Evolutionary conservation across 2,113 vertebrate genomes (phyloP).

Genomic region (Podocnemis expansa): DNA sequence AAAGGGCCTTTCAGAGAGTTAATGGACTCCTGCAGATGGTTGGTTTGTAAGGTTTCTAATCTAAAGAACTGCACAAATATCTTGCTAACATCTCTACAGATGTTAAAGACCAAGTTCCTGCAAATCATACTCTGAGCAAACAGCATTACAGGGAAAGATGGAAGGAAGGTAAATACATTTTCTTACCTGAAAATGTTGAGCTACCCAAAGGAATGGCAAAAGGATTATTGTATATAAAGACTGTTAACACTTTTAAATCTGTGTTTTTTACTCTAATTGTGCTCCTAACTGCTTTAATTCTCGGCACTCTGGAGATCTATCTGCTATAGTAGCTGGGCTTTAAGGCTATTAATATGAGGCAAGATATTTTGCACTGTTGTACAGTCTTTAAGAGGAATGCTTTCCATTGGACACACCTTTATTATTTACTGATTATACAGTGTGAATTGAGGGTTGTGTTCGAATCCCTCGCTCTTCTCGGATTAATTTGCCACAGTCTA

Average conservation of each 20-base stretch:
- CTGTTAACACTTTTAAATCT: neutral
- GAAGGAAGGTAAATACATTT: neutral
- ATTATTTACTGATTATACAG: conserved; percentile 78
- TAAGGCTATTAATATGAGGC: neutral
- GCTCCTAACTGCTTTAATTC: neutral
- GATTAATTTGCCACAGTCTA: conserved; percentile 94
- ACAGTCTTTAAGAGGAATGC: neutral
- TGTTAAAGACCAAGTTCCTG: neutral
- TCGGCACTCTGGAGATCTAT: neutral
- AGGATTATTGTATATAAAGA: neutral
- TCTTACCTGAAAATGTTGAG: conserved; percentile 56
- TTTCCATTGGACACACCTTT: conserved; percentile 71
- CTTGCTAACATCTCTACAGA: neutral
- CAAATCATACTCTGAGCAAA: neutral
- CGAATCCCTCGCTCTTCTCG: conserved; percentile 84
- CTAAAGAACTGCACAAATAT: neutral
- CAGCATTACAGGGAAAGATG: neutral
- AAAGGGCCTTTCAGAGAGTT: conserved; percentile 3
- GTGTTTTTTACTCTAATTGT: neutral
- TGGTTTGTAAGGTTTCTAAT: conserved; percentile 2
- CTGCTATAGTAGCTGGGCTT: neutral
- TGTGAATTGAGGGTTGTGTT: conserved; percentile 79
- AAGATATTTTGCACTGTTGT: neutral
- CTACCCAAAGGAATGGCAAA: conserved; percentile 7
- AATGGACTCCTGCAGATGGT: conserved; percentile 30